Conservation (phyloP, 2,113 vertebrate genomes). For the Psettodes erumei region DNA sequence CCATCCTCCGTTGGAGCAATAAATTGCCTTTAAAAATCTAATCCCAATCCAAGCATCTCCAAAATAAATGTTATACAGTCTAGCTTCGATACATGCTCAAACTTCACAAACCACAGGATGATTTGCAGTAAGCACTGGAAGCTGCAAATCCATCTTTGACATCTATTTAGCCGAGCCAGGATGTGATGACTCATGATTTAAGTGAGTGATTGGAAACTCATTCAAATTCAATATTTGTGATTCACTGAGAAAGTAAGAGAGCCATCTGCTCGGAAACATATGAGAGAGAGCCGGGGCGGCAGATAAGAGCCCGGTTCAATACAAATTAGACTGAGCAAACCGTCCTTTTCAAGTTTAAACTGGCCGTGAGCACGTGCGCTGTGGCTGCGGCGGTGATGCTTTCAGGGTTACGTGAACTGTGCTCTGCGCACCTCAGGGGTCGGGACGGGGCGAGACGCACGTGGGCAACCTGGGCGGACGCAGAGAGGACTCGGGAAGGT, state of each 20-base stretch:
- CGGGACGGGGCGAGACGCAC: slow-evolving; percentile 2
- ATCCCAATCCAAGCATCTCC: slow-evolving; percentile 51
- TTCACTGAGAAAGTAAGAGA: slow-evolving; percentile 39
- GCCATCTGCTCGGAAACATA: slow-evolving; percentile 47
- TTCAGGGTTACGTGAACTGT: slow-evolving; percentile 5
- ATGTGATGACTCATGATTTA: slow-evolving; percentile 57
- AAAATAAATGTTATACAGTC: slow-evolving; percentile 49
- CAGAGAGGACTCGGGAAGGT: not conserved
- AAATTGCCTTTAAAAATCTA: slow-evolving; percentile 73
- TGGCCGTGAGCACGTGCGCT: not conserved
- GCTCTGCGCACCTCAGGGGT: not conserved
- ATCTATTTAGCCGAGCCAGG: slow-evolving; percentile 32
- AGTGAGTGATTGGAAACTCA: slow-evolving; percentile 47
- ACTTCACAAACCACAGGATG: slow-evolving; percentile 25
- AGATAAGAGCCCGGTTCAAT: slow-evolving; percentile 22
- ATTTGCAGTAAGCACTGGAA: not conserved
- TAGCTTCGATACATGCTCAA: slow-evolving; percentile 29
- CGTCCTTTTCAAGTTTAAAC: slow-evolving; percentile 28
- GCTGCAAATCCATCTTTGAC: slow-evolving; percentile 49
- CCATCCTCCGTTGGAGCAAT: slow-evolving; percentile 63
- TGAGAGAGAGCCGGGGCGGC: not conserved
- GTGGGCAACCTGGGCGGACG: slow-evolving; percentile 7
- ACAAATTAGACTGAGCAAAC: slow-evolving; percentile 41
- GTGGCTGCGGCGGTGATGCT: not conserved
- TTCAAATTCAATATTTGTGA: slow-evolving; percentile 61